Evolutionary conservation across 2,797 vertebrate species (phyloP).

Genomic region (Gallinago nigripennis): DNA sequence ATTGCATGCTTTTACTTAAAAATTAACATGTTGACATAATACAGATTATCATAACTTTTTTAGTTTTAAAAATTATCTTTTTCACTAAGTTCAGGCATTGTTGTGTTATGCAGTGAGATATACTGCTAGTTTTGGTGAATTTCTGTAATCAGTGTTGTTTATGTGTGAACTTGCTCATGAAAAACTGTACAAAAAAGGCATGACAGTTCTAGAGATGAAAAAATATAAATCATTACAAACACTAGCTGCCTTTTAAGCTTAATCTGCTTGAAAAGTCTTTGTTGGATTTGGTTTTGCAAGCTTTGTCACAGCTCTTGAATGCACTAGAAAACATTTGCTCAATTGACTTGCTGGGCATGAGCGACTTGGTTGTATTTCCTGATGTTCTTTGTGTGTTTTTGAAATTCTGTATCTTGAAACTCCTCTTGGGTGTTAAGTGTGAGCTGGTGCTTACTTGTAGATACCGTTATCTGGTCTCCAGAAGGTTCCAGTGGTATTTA

Average conservation of each 20-base stretch:
- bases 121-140: neutral
- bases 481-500: neutral
- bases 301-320: neutral
- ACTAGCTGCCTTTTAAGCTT: neutral
- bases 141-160: neutral
- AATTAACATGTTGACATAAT: neutral
- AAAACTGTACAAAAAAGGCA: neutral
- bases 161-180: neutral
- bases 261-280: neutral
- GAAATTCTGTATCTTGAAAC: neutral
- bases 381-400: neutral
- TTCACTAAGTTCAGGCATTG: neutral
- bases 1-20: neutral
- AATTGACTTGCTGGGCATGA: neutral
- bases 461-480: neutral
- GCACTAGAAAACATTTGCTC: neutral
- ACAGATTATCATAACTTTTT: neutral
- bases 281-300: neutral
- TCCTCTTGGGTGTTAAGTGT: neutral
- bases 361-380: neutral
- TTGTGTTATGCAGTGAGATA: too few species aligned
- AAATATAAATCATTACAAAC: neutral
- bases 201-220: neutral
- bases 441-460: neutral
- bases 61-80: neutral